Evolutionary conservation across 2,113 vertebrate genomes (phyloP).

Genomic region (Brachirus orientalis): DNA sequence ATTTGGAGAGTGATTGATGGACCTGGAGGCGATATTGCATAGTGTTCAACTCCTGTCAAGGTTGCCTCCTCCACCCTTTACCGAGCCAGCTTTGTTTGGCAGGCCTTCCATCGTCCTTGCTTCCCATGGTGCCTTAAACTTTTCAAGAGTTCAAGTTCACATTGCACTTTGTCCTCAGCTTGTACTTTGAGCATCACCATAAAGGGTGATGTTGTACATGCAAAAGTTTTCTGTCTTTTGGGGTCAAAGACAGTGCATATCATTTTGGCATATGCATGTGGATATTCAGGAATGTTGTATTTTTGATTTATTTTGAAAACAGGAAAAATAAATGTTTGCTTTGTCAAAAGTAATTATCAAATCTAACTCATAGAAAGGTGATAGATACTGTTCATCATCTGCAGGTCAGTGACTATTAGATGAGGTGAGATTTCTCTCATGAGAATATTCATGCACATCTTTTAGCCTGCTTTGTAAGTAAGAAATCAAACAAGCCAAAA

Average conservation of each 20-base stretch:
- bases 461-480: too few relatives aligned
- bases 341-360: not conserved
- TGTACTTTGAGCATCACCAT: not conserved
- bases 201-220: not conserved
- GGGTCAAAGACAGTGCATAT: not conserved
- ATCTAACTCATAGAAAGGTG: not conserved
- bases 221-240: not conserved
- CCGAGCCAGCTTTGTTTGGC: slow-evolving; percentile 18
- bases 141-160: slow-evolving; percentile 58
- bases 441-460: too few relatives aligned
- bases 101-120: slow-evolving; percentile 46
- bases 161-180: slow-evolving; percentile 29
- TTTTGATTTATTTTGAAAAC: too few relatives aligned
- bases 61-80: slow-evolving; percentile 30
- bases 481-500: too few relatives aligned
- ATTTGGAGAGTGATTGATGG: slow-evolving; percentile 74
- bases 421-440: too few relatives aligned
- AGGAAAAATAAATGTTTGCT: not conserved
- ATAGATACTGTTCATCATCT: not conserved
- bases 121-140: slow-evolving; percentile 46
- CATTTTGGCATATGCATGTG: not conserved
- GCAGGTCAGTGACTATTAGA: not conserved
- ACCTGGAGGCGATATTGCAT: slow-evolving; percentile 67
- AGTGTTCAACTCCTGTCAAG: slow-evolving; percentile 39
- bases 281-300: not conserved